phyloP scores from a whole-genome alignment of 2,113 vertebrate species.

The Oryzias javanicus region DNA sequence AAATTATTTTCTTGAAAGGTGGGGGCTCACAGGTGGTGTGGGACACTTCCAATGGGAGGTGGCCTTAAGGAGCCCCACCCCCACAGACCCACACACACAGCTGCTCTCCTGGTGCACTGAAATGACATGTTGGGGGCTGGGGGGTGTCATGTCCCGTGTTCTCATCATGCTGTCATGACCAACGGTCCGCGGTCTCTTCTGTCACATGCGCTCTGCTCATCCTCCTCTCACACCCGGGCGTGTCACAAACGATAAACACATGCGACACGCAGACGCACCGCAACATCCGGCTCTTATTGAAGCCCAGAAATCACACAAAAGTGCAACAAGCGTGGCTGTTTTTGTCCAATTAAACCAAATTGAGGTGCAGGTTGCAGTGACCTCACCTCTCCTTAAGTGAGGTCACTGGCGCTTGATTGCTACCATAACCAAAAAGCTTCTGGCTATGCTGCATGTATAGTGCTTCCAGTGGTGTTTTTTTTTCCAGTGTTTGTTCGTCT shows the following conservation, averaged over 20 bases:
- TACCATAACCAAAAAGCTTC: too few relatives aligned
- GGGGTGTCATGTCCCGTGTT: slow-evolving; percentile 71
- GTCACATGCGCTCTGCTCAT: slow-evolving; percentile 75
- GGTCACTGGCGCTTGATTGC: too few relatives aligned
- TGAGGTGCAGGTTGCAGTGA: too few relatives aligned
- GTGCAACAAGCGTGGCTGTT: neutral
- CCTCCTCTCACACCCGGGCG: slow-evolving; percentile 53
- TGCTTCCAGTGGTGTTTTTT: too few relatives aligned
- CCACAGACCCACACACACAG: slow-evolving; percentile 10
- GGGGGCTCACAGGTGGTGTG: slow-evolving; percentile 20
- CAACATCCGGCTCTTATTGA: neutral
- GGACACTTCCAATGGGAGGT: neutral
- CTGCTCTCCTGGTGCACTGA: slow-evolving; percentile 42
- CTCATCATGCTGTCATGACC: slow-evolving; percentile 77
- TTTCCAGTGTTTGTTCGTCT: too few relatives aligned
- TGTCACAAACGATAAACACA: slow-evolving; percentile 87
- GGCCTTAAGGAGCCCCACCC: slow-evolving; percentile 4
- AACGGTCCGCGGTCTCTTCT: slow-evolving; percentile 63
- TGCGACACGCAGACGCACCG: slow-evolving; percentile 55
- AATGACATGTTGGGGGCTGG: slow-evolving; percentile 48
- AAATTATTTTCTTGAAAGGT: neutral
- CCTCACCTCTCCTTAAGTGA: too few relatives aligned
- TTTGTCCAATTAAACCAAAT: neutral
- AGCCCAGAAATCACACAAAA: neutral
- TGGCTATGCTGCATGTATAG: too few relatives aligned